Conservation (phyloP, 2,888 invertebrate genomes). For the Pseudococcus longispinus region DNA sequence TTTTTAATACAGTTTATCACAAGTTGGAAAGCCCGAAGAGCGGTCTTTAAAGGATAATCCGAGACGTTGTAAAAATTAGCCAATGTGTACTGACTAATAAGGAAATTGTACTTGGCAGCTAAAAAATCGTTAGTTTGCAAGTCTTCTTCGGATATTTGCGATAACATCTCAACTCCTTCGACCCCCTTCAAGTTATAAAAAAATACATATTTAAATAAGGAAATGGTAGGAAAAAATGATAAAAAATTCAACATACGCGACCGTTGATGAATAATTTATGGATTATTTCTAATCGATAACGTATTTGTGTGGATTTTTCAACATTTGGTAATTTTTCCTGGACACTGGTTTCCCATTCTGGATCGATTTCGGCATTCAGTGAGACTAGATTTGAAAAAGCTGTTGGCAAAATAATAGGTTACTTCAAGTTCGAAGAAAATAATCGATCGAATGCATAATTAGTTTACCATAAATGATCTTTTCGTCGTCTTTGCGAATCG, state of each 20-base stretch:
- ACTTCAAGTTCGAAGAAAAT: background rate
- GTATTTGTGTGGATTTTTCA: background rate
- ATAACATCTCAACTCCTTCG: background rate
- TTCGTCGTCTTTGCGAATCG: background rate
- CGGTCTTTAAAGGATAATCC: background rate
- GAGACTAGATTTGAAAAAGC: constrained; percentile 34
- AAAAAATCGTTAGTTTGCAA: background rate
- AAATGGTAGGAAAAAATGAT: background rate
- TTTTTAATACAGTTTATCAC: background rate
- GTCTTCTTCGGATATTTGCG: background rate
- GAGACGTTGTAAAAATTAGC: background rate
- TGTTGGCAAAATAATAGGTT: background rate
- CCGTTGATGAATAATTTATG: background rate
- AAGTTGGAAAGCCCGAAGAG: background rate
- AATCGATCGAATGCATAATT: background rate
- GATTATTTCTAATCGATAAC: constrained; percentile 10
- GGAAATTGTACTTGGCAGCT: background rate
- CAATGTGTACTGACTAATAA: background rate
- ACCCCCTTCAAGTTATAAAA: background rate
- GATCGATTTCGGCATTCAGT: background rate
- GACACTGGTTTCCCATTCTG: constrained; percentile 6
- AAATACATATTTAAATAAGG: background rate
- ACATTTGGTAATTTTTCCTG: background rate
- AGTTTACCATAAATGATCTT: background rate
- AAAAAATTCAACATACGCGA: constrained; percentile 1